Base-by-base conservation (phyloP, 2,888 invertebrate genomes). In the Salpingus planirostris region DNA sequence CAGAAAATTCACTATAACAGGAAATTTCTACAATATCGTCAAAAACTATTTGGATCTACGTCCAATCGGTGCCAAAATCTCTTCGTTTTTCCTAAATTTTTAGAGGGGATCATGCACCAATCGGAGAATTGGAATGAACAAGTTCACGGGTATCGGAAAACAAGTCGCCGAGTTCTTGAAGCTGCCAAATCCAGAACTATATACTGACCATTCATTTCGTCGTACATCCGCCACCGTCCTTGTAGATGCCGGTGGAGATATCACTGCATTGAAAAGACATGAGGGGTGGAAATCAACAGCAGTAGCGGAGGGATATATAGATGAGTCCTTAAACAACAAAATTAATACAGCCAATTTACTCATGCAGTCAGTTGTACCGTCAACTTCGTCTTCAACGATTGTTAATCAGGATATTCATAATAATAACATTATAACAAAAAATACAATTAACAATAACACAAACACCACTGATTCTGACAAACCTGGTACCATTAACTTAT, bases 1-100 rank as follows among this genome's bases (percentile, higher is more conserved):
- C 5, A 10, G 25, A 12, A 25, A 10, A 12, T 25, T 25, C 13
- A 25, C 25, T 3, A 25, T 25, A 8, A 25, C 25, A 11, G 13
- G 25, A 12, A 8, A 11, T 12, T 12, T 12, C 8, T 25, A 18
- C 18, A 8, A 18, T 6, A 18, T 6, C 5, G 5, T 6, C 18
- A 18, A 18, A 8, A 5, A 18, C 5, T 18, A 18, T 8, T 5
- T 8, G 5, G 18, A 8, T 18, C 8, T 18, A 8, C 18, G 18
- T 5, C 18, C 18, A 8, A 18, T 6, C 5, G 5, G 8, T 8
- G 18, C 8, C 8, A 5, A 18, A 5, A 8, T 6, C 18, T 18
- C 18, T 8, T 18, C 5, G 18, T 18, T 18, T 8, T 18, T 18
- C 18, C 18, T 18, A 8, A 18, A 18, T 8, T 18, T 6, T 8